phyloP scores from a whole-genome alignment of 2,113 vertebrate species.

The Phrynosoma blainvillii region DNA sequence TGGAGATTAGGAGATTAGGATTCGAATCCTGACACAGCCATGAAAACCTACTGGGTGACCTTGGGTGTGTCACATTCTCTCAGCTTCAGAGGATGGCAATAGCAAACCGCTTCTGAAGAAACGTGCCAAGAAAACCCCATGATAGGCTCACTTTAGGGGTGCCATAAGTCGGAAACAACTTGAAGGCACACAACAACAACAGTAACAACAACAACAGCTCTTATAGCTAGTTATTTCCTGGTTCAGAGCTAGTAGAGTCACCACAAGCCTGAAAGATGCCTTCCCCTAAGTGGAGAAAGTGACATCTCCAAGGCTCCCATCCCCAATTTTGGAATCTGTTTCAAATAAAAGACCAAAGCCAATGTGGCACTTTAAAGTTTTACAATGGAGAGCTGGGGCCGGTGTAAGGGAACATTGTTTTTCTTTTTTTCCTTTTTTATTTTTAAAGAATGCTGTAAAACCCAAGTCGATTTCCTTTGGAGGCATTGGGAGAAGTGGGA shows the following conservation, averaged over 20 bases:
- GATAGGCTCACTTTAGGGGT: no score
- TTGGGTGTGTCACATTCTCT: no score
- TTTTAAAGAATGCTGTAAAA: background rate
- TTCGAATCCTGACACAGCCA: no score
- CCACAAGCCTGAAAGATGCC: background rate
- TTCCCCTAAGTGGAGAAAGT: background rate
- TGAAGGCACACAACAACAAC: no score
- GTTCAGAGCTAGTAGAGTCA: background rate
- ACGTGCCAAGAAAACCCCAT: no score
- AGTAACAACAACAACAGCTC: no score
- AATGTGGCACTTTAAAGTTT: background rate
- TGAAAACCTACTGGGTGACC: no score
- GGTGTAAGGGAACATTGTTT: no score
- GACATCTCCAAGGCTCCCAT: background rate
- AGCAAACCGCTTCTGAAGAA: no score
- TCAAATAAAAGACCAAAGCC: background rate
- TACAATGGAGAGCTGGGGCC: background rate
- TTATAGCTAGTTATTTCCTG: background rate
- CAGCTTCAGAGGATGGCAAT: no score
- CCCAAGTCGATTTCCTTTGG: background rate
- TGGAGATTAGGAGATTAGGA: no score
- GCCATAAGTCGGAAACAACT: no score
- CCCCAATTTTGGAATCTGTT: conserved; percentile 1
- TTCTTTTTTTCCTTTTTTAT: background rate
- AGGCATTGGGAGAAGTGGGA: background rate